phyloP scores from a whole-genome alignment of 2,797 vertebrate genomes.

The Calcarius lapponicus region DNA sequence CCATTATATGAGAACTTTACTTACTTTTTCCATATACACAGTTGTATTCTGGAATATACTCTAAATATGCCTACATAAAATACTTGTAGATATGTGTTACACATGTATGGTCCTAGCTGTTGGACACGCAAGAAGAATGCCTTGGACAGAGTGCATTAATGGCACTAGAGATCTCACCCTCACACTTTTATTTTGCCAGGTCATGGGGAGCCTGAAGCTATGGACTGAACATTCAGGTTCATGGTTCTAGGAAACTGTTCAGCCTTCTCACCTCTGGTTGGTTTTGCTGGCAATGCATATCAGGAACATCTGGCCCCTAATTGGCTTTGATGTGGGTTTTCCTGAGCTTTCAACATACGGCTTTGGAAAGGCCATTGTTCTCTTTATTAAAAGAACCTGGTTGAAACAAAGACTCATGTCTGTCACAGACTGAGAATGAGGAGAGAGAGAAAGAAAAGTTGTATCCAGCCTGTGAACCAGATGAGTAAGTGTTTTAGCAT shows the following conservation, averaged over 20 bases:
- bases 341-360: neutral
- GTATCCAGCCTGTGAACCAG: neutral
- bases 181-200: neutral
- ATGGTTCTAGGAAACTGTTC: neutral
- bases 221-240: neutral
- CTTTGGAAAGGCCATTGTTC: neutral
- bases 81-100: neutral
- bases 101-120: neutral
- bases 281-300: neutral
- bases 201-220: neutral
- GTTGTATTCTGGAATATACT: neutral
- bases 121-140: neutral
- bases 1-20: neutral
- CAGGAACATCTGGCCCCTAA: neutral
- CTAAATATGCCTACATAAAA: neutral
- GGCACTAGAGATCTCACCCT: neutral
- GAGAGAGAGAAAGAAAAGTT: neutral
- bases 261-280: neutral
- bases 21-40: neutral
- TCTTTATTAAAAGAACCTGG: conserved; percentile 3
- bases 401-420: neutral
- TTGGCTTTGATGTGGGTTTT: neutral
- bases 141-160: neutral
- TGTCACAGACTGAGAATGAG: neutral
- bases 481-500: neutral